Evolutionary conservation across 2,888 invertebrate genomes (phyloP).

Genomic region (Phymatocera aterrima): DNA sequence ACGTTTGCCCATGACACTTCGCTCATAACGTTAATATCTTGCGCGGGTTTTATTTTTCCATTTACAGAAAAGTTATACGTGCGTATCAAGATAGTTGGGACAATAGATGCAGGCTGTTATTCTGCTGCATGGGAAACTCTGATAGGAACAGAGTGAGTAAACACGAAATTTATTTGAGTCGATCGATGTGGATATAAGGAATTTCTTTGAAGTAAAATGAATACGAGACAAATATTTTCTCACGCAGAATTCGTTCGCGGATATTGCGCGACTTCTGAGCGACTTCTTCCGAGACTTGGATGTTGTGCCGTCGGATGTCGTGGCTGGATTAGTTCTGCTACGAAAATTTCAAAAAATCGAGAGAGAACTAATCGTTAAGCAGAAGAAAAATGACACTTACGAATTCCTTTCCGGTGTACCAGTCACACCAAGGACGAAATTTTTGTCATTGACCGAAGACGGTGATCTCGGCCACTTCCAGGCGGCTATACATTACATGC

Average conservation of each 20-base stretch:
- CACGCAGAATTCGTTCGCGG: conserved; percentile 86
- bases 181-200: background rate
- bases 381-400: conserved; percentile 88
- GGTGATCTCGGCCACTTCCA: conserved; percentile 83
- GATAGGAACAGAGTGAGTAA: conserved; percentile 82
- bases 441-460: conserved; percentile 86
- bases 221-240: conserved; percentile 18
- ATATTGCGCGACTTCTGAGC: conserved; percentile 88
- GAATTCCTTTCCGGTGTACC: conserved; percentile 91
- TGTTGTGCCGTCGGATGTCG: conserved; percentile 91
- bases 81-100: conserved; percentile 94
- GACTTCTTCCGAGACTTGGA: conserved; percentile 93
- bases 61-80: conserved; percentile 86
- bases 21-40: background rate
- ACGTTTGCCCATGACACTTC: background rate
- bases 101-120: conserved; percentile 86
- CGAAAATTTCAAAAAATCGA: conserved; percentile 88
- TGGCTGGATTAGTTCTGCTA: conserved; percentile 88
- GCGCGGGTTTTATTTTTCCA: conserved; percentile 32
- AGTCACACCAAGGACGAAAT: conserved; percentile 87
- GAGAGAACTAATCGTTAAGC: conserved; percentile 84
- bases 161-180: background rate
- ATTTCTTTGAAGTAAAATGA: conserved; percentile 37
- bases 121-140: conserved; percentile 88
- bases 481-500: conserved; percentile 88